Evolutionary conservation across 2,888 invertebrate genomes (phyloP).

Genomic region (Agriotes lineatus): DNA sequence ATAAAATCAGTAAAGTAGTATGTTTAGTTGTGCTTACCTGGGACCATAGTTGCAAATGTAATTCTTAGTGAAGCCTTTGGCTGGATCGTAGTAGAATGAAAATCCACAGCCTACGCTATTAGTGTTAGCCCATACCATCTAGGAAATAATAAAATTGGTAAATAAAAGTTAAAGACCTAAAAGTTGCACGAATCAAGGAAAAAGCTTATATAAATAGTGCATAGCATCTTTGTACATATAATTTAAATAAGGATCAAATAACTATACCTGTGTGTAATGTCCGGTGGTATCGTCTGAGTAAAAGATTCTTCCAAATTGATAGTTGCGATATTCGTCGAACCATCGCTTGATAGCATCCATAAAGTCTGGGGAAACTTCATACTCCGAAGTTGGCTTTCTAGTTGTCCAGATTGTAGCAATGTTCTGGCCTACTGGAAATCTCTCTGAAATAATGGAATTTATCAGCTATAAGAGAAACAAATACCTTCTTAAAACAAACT

Average conservation of each 20-base stretch:
- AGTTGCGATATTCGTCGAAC: constrained; percentile 82
- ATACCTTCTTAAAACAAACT: too few relatives aligned
- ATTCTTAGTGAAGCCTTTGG: constrained; percentile 81
- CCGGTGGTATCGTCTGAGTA: constrained; percentile 79
- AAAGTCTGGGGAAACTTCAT: constrained; percentile 79
- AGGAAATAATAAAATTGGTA: constrained; percentile 55
- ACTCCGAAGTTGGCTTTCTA: constrained; percentile 70
- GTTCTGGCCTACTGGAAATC: constrained; percentile 89
- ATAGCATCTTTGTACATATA: too few relatives aligned
- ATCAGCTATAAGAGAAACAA: not conserved
- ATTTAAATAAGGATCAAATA: too few relatives aligned
- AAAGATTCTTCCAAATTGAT: constrained; percentile 66
- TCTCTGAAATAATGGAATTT: constrained; percentile 66
- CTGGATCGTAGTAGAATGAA: constrained; percentile 82
- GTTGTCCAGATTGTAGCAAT: constrained; percentile 87
- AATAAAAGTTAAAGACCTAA: too few relatives aligned
- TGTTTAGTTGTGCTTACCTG: too few relatives aligned
- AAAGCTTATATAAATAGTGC: too few relatives aligned
- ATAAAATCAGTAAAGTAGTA: too few relatives aligned
- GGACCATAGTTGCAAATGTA: constrained; percentile 91
- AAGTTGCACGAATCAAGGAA: too few relatives aligned
- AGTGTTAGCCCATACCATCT: constrained; percentile 92
- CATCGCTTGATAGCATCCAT: constrained; percentile 79
- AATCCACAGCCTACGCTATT: constrained; percentile 89
- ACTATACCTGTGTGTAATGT: constrained; percentile 91